Percentiles rank a stretch among this genome's conserved stretches.
phyloP scores from a whole-genome alignment of 2,797 vertebrate genomes.

The Eleutherodactylus coqui region DNA sequence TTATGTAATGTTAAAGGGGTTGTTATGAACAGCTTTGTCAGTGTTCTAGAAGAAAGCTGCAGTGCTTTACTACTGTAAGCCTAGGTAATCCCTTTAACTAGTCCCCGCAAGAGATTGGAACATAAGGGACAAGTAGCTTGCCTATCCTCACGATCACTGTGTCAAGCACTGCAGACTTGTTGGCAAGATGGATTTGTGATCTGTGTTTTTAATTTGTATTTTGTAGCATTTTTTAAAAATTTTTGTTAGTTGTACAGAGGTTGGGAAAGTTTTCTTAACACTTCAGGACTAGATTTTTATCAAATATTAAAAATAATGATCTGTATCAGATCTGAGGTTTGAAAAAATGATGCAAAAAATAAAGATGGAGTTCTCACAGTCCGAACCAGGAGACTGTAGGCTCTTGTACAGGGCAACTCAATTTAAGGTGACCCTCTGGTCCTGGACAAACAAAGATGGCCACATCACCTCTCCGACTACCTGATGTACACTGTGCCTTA shows the following conservation, averaged over 20 bases:
- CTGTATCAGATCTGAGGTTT: not conserved
- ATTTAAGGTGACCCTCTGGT: too few species aligned
- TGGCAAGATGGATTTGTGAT: not conserved
- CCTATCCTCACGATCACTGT: not conserved
- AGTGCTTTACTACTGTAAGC: not conserved
- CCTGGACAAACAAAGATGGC: too few species aligned
- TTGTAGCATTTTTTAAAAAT: not conserved
- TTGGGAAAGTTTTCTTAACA: not conserved
- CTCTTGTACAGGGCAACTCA: not conserved
- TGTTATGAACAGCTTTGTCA: too few species aligned
- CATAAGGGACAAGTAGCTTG: not conserved
- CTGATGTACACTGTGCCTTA: too few species aligned
- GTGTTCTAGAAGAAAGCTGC: not conserved
- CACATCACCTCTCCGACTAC: too few species aligned
- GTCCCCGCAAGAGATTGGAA: not conserved
- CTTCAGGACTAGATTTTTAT: not conserved
- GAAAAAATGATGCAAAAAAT: not conserved
- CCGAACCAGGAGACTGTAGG: not conserved
- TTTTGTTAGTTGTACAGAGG: not conserved
- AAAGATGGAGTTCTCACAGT: not conserved
- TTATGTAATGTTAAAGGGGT: not conserved
- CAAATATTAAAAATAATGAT: not conserved
- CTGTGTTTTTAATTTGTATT: not conserved
- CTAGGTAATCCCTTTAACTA: not conserved
- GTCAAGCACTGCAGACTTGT: not conserved